Percentiles rank a stretch among this genome's conserved stretches.
phyloP scores from a whole-genome alignment of 2,797 vertebrate genomes.

The Echiichthys vipera region DNA sequence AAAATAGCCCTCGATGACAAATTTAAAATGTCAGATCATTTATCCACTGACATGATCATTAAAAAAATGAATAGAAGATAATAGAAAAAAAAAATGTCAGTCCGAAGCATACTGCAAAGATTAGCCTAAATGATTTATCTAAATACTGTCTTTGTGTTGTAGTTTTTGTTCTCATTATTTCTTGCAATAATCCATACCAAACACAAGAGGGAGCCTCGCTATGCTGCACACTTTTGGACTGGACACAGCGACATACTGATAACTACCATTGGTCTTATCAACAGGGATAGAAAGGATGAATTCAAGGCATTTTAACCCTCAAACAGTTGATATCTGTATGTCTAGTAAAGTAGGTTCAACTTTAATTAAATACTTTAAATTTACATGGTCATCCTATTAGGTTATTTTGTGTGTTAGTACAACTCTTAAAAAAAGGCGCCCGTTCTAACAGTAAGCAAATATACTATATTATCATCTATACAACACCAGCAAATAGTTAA shows the following conservation, averaged over 20 bases:
- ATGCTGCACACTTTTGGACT: background rate
- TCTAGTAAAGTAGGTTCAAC: background rate
- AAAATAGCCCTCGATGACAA: background rate
- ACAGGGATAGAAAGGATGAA: background rate
- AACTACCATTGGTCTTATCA: background rate
- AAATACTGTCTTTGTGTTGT: background rate
- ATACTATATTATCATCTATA: background rate
- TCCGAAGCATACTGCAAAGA: background rate
- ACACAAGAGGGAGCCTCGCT: slow-evolving; percentile 28
- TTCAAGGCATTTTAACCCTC: background rate
- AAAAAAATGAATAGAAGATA: too few species aligned
- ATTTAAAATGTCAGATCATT: too few species aligned
- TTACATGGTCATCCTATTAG: background rate
- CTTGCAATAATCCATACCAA: background rate
- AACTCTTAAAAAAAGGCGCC: background rate
- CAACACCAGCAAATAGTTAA: too few species aligned
- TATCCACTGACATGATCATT: too few species aligned
- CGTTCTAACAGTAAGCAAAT: background rate
- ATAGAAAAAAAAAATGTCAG: background rate
- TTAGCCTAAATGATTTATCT: background rate
- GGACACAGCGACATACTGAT: background rate
- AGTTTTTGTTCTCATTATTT: background rate
- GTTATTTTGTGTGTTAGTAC: background rate
- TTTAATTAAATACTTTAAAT: background rate
- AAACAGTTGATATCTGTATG: background rate